Conservation (phyloP, 2,797 vertebrate genomes). For the Valencia hispanica region DNA sequence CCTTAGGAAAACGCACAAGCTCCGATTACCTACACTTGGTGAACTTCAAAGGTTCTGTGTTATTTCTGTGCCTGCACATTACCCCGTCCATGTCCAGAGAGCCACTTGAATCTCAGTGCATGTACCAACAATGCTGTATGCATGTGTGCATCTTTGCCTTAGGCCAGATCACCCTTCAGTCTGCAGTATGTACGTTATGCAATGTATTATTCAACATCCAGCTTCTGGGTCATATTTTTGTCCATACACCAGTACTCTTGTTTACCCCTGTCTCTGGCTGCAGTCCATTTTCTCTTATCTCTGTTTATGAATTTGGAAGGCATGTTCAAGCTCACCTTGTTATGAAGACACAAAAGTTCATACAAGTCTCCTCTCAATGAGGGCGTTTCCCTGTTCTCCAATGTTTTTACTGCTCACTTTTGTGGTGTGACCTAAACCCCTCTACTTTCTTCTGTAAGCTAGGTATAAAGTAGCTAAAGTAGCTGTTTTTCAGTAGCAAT, state of each 20-base stretch:
- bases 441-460: conserved; percentile 28
- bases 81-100: conserved; percentile 46
- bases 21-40: conserved; percentile 28
- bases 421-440: conserved; percentile 17
- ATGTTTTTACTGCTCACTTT: conserved; percentile 33
- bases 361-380: conserved; percentile 46
- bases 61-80: conserved; percentile 42
- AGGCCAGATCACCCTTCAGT: conserved; percentile 44
- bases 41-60: conserved; percentile 39
- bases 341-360: conserved; percentile 52
- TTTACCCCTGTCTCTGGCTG: conserved; percentile 62
- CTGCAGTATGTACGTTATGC: conserved; percentile 49
- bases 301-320: conserved; percentile 45
- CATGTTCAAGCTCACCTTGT: conserved; percentile 51
- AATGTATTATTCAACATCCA: conserved; percentile 50
- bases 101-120: conserved; percentile 57
- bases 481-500: neutral
- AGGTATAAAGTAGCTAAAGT: conserved; percentile 7
- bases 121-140: conserved; percentile 53
- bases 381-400: conserved; percentile 42
- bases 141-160: conserved; percentile 59
- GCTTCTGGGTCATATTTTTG: conserved; percentile 59
- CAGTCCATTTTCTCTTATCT: conserved; percentile 56
- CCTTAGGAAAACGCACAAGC: conserved; percentile 30
- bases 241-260: conserved; percentile 57